Conservation (phyloP, 2,888 invertebrate genomes). For the Ochropacha duplaris region DNA sequence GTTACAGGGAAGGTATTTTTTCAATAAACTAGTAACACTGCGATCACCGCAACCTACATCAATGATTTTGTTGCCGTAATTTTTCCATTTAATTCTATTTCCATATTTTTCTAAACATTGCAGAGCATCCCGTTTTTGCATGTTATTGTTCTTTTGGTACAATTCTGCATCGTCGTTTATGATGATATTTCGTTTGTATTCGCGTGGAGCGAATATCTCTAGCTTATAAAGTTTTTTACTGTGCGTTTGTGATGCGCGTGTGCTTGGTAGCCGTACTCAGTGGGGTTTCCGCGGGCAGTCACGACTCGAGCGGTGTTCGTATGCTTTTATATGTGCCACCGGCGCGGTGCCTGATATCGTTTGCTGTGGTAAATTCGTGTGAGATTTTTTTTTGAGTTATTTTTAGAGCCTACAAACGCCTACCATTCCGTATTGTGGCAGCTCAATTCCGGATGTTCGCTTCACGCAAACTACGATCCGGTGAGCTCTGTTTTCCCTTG, state of each 20-base stretch:
- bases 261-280: conserved; percentile 53
- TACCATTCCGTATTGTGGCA: no score
- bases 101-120: conserved; percentile 86
- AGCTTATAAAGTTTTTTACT: conserved; percentile 23
- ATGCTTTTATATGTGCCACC: conserved; percentile 70
- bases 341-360: conserved; percentile 40
- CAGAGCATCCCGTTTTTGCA: conserved; percentile 84
- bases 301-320: conserved; percentile 49
- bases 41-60: conserved; percentile 91
- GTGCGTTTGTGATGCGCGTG: conserved; percentile 47
- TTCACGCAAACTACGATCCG: no score
- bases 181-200: conserved; percentile 16
- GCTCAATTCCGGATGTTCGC: no score
- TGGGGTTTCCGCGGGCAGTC: conserved; percentile 66
- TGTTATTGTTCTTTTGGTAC: conserved; percentile 86
- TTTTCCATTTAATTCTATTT: conserved; percentile 81
- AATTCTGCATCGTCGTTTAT: conserved; percentile 85
- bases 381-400: conserved; percentile 7
- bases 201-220: no score
- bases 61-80: conserved; percentile 72
- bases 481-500: no score
- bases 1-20: conserved; percentile 83
- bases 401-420: neutral
- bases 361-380: conserved; percentile 32
- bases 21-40: conserved; percentile 84